phyloP scores from a whole-genome alignment of 1,140 invertebrate genomes.

The Sarcophaga peregrina region DNA sequence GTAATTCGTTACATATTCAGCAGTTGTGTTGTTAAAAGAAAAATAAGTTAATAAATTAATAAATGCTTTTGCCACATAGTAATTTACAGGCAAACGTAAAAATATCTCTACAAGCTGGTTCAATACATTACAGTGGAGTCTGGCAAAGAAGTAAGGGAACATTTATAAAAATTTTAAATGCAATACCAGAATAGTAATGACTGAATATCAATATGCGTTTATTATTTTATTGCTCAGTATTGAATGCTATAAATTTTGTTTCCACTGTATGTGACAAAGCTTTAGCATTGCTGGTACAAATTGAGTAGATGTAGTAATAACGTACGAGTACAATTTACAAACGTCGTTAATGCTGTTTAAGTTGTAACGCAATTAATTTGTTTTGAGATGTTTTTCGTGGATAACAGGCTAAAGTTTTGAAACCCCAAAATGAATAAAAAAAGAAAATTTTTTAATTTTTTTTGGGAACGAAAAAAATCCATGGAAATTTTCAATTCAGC shows the following conservation, averaged over 20 bases:
- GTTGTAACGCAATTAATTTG: conserved; percentile 41
- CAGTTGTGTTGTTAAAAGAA: background rate
- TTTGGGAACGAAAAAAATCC: background rate
- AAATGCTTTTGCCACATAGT: background rate
- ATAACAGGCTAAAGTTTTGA: conserved; percentile 30
- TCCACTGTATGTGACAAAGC: too few species aligned
- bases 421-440: background rate
- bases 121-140: too few species aligned
- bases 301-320: conserved; percentile 7
- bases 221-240: too few species aligned
- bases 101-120: too few species aligned
- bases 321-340: background rate
- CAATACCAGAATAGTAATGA: too few species aligned
- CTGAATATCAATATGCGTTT: too few species aligned
- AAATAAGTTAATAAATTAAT: conserved; percentile 15
- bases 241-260: too few species aligned
- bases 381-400: conserved; percentile 35
- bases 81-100: background rate
- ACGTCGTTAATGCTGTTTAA: conserved; percentile 28
- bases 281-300: background rate
- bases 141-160: background rate
- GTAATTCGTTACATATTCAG: too few species aligned
- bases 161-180: background rate
- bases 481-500: background rate
- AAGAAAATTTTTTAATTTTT: background rate